Conservation (phyloP, 2,888 invertebrate genomes). For the Erebia epiphron region DNA sequence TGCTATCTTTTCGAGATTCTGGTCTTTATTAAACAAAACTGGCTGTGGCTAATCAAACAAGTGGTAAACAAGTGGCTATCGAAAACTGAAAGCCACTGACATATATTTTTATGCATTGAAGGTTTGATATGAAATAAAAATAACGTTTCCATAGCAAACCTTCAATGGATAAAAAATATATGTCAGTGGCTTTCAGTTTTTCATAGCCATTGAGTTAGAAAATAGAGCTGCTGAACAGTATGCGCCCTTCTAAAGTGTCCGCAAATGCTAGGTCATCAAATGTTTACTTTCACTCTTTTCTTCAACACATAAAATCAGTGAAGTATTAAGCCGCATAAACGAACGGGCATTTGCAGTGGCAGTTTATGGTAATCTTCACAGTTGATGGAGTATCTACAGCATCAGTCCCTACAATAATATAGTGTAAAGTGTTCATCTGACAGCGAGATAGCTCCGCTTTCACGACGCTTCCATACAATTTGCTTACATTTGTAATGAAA, state of each 20-base stretch:
- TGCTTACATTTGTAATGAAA: slow-evolving; percentile 68
- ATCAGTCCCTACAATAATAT: slow-evolving; percentile 29
- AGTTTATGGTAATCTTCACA: slow-evolving; percentile 28
- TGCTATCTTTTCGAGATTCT: too few relatives aligned
- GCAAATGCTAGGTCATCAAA: not conserved
- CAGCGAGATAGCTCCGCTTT: slow-evolving; percentile 50
- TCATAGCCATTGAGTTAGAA: too few relatives aligned
- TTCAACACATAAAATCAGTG: slow-evolving; percentile 7
- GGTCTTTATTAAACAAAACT: too few relatives aligned
- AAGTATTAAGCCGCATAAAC: slow-evolving; percentile 10
- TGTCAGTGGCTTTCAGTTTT: too few relatives aligned
- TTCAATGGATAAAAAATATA: too few relatives aligned
- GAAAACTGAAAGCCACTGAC: too few relatives aligned
- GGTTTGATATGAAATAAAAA: too few relatives aligned
- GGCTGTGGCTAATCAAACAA: too few relatives aligned
- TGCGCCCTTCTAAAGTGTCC: not conserved
- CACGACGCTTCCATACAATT: slow-evolving; percentile 61
- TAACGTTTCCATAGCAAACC: too few relatives aligned
- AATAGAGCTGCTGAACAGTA: not conserved
- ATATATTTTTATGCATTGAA: too few relatives aligned
- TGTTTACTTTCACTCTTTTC: slow-evolving; percentile 18
- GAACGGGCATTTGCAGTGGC: slow-evolving; percentile 19
- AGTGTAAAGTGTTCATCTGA: slow-evolving; percentile 41
- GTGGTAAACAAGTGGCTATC: too few relatives aligned
- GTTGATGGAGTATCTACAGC: slow-evolving; percentile 27